Conservation (phyloP, 2,888 invertebrate genomes). For the Papilio protenor region DNA sequence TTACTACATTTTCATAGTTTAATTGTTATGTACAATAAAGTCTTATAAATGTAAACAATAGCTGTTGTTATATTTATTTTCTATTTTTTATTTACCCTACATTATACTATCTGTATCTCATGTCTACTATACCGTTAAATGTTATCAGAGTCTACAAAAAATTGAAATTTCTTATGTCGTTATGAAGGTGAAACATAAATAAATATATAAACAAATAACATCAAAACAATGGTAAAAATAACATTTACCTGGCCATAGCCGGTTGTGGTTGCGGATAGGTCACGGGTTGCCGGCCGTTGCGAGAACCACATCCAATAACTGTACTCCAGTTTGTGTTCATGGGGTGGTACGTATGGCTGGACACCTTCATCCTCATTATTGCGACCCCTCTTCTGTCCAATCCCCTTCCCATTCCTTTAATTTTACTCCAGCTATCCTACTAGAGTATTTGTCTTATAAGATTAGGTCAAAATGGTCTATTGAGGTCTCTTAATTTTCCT, state of each 20-base stretch:
- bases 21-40: not conserved
- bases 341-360: conserved; percentile 86
- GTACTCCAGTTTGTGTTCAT: conserved; percentile 96
- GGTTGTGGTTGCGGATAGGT: conserved; percentile 73
- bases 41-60: not conserved
- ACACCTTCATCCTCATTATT: conserved; percentile 66
- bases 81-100: not conserved
- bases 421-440: too few relatives aligned
- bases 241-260: conserved; percentile 78
- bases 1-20: not conserved
- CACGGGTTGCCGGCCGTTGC: conserved; percentile 81
- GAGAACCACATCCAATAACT: conserved; percentile 97
- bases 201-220: conserved; percentile 10
- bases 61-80: not conserved
- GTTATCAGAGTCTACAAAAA: not conserved
- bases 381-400: too few relatives aligned
- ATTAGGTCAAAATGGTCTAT: not conserved
- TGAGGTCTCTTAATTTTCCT: not conserved
- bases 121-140: not conserved
- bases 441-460: too few relatives aligned
- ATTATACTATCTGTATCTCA: not conserved
- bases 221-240: conserved; percentile 16
- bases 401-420: too few relatives aligned
- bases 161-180: not conserved
- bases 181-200: conserved; percentile 1